Percentiles rank a stretch among this genome's conserved stretches.
phyloP scores from a whole-genome alignment of 2,113 vertebrate genomes.

The Emydura subglobosa region DNA sequence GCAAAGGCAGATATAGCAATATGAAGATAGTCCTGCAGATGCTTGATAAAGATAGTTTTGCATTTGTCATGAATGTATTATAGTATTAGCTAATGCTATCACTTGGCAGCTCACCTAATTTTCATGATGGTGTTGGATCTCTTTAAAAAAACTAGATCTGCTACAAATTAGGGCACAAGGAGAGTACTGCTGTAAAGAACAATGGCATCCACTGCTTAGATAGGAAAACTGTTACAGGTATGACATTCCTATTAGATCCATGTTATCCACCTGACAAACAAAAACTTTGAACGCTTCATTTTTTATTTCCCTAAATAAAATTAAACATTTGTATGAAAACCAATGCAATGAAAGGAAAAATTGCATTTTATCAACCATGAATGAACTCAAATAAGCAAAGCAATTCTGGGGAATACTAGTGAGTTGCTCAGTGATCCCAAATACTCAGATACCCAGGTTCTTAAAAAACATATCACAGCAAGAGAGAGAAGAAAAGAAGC shows the following conservation, averaged over 20 bases:
- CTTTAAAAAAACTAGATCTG: neutral
- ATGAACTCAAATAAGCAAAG: neutral
- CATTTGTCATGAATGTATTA: neutral
- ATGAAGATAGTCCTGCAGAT: neutral
- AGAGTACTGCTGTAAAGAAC: neutral
- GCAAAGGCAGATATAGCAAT: neutral
- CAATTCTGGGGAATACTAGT: neutral
- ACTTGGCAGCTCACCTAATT: neutral
- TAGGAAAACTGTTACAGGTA: neutral
- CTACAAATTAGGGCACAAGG: neutral
- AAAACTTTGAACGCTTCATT: neutral
- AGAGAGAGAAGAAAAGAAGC: fast-evolving
- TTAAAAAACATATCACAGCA: neutral
- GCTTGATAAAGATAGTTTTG: neutral
- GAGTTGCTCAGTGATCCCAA: neutral
- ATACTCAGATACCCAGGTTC: neutral
- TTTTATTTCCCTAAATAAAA: neutral
- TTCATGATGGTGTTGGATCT: neutral
- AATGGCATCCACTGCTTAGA: neutral
- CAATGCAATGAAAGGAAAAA: slow-evolving; percentile 26
- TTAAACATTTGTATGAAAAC: neutral
- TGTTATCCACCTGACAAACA: neutral
- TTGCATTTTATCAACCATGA: neutral
- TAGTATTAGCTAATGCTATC: neutral
- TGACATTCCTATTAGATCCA: neutral